phyloP scores from a whole-genome alignment of 2,113 vertebrate genomes.

The Nesogale talazaci region DNA sequence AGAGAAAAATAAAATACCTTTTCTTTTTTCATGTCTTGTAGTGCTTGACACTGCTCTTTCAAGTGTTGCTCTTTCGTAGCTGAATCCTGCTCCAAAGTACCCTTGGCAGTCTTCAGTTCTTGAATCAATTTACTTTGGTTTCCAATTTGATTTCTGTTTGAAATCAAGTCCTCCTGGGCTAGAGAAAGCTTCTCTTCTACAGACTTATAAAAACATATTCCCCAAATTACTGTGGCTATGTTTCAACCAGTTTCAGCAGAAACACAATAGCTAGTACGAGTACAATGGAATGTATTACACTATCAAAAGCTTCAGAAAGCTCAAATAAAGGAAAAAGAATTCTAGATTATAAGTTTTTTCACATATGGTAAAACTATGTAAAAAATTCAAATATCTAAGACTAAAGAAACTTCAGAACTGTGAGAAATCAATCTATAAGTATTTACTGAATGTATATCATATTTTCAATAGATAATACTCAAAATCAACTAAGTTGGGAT shows the following conservation, averaged over 20 bases:
- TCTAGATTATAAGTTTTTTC: slow-evolving; percentile 1
- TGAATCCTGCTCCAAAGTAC: slow-evolving; percentile 88
- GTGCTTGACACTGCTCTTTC: slow-evolving; percentile 87
- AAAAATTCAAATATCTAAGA: slow-evolving; percentile 36
- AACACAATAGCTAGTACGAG: slow-evolving; percentile 36
- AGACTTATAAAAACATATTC: slow-evolving; percentile 85
- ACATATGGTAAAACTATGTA: neutral
- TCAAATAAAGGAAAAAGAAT: slow-evolving; percentile 31
- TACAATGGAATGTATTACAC: slow-evolving; percentile 5
- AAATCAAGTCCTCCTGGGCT: slow-evolving; percentile 94
- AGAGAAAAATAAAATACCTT: slow-evolving; percentile 85
- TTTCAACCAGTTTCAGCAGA: slow-evolving; percentile 56
- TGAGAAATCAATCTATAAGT: slow-evolving; percentile 21
- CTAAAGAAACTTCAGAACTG: slow-evolving; percentile 6
- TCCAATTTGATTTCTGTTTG: slow-evolving; percentile 91
- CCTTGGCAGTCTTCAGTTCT: slow-evolving; percentile 88
- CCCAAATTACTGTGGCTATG: slow-evolving; percentile 64
- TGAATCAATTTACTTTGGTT: slow-evolving; percentile 90
- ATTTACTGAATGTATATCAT: slow-evolving; percentile 6
- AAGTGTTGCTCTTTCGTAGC: slow-evolving; percentile 89
- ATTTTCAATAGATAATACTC: neutral
- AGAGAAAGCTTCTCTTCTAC: slow-evolving; percentile 93
- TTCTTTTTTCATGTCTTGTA: slow-evolving; percentile 91
- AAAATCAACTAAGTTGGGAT: slow-evolving; percentile 16
- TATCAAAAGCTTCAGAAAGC: slow-evolving; percentile 12